These are phyloP conservation scores for Cantharis rustica DNA, from an alignment of 2,888 invertebrate genomes.

Conservation along the genomic window DNA sequence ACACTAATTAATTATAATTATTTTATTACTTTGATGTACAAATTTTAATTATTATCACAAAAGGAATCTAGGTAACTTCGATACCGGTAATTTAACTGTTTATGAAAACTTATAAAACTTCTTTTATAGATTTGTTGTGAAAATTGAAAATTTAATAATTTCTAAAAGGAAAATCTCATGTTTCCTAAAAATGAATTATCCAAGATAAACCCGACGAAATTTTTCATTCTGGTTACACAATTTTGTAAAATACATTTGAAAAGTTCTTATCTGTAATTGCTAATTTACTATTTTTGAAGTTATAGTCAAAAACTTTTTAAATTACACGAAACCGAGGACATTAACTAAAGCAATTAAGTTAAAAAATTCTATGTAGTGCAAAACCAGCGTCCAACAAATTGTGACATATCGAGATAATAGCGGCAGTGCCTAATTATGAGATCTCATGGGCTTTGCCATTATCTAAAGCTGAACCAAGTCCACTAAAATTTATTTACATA, in stretches of 20 bases:
- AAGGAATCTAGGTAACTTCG: not conserved
- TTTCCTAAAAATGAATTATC: not conserved
- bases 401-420: constrained; percentile 15
- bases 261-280: not conserved
- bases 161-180: not conserved
- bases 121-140: not conserved
- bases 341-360: constrained; percentile 13
- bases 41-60: not conserved
- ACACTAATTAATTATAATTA: not conserved
- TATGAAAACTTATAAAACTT: no score
- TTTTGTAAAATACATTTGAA: not conserved
- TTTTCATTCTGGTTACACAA: not conserved
- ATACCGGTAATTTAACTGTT: not conserved
- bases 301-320: not conserved
- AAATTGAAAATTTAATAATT: not conserved
- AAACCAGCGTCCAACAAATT: constrained; percentile 16
- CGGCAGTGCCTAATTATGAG: constrained; percentile 11
- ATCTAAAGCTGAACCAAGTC: not conserved
- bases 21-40: not conserved
- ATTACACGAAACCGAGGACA: not conserved
- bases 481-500: not conserved
- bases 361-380: constrained; percentile 6
- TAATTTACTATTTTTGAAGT: not conserved
- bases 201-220: not conserved
- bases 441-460: not conserved